Evolutionary conservation across 2,113 vertebrate genomes (phyloP).

Genomic region (Cyanoliseus patagonus): DNA sequence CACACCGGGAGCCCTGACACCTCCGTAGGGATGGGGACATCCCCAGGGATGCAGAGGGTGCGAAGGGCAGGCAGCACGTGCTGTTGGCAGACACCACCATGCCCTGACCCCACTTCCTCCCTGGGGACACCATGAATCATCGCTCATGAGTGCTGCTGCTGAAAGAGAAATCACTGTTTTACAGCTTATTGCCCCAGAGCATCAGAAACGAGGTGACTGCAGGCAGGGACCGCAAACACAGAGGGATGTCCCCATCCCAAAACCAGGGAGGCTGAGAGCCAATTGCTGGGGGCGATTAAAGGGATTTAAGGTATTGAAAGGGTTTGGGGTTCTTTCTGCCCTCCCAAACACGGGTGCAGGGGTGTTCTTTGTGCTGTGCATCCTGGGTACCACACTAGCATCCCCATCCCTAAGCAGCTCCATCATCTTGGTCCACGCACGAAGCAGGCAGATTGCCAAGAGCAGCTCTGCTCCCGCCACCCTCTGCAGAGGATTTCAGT

Average conservation of each 20-base stretch:
- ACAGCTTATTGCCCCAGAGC: neutral
- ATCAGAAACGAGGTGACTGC: neutral
- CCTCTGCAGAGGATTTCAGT: accelerated
- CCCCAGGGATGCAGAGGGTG: neutral
- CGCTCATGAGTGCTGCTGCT: accelerated
- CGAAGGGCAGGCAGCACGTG: neutral
- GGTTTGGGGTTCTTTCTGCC: neutral
- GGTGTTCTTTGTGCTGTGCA: neutral
- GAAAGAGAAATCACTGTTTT: neutral
- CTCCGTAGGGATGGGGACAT: neutral
- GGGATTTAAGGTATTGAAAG: neutral
- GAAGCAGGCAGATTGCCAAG: neutral
- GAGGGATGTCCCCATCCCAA: neutral
- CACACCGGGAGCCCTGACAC: accelerated
- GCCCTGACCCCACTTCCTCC: neutral
- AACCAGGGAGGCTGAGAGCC: neutral
- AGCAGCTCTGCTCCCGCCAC: neutral
- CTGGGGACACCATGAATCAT: accelerated
- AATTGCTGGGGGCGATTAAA: neutral
- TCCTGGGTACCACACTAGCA: accelerated
- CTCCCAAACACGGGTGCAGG: accelerated
- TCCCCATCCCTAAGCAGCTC: neutral
- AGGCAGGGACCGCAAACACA: accelerated
- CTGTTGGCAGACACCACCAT: neutral
- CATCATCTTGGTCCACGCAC: accelerated